Base-by-base conservation (phyloP, 2,888 invertebrate species). In the Macrostomum cliftonense region DNA sequence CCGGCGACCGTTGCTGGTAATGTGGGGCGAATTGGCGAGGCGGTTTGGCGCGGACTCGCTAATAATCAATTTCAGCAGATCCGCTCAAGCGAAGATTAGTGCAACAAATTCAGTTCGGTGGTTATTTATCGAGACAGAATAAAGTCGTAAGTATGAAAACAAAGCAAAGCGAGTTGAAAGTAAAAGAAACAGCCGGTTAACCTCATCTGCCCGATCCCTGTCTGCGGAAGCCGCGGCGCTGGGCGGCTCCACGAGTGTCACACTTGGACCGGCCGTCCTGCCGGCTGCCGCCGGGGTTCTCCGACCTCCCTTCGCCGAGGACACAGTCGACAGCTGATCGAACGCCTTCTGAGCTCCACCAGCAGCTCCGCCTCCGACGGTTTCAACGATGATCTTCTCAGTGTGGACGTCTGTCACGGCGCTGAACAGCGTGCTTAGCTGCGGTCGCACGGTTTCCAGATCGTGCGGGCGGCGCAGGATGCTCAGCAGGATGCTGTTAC, bases 401-500 rank as follows among this genome's bases (percentile, higher is more conserved):
- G 37, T n/a, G 12, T 36, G 37, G 39, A 45, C 36, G 17, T 45
- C 39, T 9, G 37, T 16, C 37, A 39, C 47, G 38, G 20, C 38
- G 21, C 42, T 52, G 45, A n/a, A 51, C 46, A 17, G 44, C 37
- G 36, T 21, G 20, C 43, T 61, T 39, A 68, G 59, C 54, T 68
- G 60, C 36, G 67, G 65, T 53, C 58, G 60, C 20, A 67, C 64
- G 43, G 65, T 65, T 42, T 67, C 66, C 42, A 67, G 58, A 53
- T 66, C 65, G 50, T 59, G 61, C 5, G 65, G 65, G 46, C 62
- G 54, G 51, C 65, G 65, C 19, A 69, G 57, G 19, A 68, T 59
- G 16, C 66, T 62, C 37, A 69, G 57, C 38, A 70, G 56, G 16
- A 66, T 56, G 37, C 63, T 62, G 53, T 70, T 65, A 12, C 67